These are phyloP conservation scores for Charina bottae DNA, from an alignment of 2,113 vertebrate genomes.

Conservation along the genomic window DNA sequence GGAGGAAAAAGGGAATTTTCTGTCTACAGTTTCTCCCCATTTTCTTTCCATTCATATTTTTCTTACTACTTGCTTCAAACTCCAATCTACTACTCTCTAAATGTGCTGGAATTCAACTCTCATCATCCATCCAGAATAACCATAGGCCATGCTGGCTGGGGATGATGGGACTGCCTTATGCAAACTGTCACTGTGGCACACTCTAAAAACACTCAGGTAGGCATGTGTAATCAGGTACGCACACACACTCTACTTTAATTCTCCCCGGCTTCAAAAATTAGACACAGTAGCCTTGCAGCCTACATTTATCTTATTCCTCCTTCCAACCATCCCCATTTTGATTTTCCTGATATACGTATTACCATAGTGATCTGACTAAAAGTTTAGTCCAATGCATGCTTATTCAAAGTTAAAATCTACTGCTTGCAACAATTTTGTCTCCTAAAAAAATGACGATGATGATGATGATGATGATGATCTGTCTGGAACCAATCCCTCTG, in stretches of 20 bases:
- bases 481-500: background rate
- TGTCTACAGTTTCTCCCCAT: background rate
- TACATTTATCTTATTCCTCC: background rate
- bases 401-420: background rate
- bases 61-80: background rate
- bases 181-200: background rate
- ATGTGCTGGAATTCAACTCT: background rate
- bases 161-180: background rate
- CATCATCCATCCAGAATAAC: background rate
- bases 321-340: background rate
- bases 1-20: background rate
- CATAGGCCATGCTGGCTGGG: background rate
- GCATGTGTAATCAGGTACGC: background rate
- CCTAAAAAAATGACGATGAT: background rate
- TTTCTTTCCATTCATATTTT: background rate
- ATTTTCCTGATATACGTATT: background rate
- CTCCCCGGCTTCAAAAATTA: background rate
- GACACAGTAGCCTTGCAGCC: constrained; percentile 1
- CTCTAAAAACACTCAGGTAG: background rate
- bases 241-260: background rate
- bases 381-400: background rate
- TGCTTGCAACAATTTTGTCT: background rate
- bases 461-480: background rate
- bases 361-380: background rate
- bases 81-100: background rate